These are phyloP conservation scores for Melopsittacus undulatus DNA, from an alignment of 2,797 vertebrate genomes.

Conservation along the genomic window DNA sequence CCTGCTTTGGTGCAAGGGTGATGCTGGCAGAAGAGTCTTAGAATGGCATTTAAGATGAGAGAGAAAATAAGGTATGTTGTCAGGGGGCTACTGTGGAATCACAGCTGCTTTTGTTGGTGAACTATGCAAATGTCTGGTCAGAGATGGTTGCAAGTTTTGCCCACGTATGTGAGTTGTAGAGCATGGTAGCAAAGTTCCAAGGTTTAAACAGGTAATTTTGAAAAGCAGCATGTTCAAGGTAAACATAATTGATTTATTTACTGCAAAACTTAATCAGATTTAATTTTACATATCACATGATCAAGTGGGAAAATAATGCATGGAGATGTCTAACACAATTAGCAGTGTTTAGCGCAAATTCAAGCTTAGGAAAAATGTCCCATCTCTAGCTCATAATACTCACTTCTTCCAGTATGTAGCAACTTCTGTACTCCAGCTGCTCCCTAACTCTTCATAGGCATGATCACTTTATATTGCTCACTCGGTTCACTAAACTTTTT, in stretches of 20 bases:
- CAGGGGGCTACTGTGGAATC: neutral
- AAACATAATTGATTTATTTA: neutral
- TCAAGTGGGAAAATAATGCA: neutral
- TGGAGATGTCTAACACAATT: neutral
- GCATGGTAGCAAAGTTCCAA: neutral
- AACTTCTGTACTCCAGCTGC: neutral
- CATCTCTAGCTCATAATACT: neutral
- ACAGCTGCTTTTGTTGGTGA: neutral
- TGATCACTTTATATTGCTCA: neutral
- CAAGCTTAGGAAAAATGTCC: neutral
- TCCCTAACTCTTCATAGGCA: neutral
- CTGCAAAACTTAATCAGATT: neutral
- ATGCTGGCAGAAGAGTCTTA: neutral
- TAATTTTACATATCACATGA: neutral
- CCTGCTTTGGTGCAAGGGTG: neutral
- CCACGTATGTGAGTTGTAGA: neutral
- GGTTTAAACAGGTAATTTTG: neutral
- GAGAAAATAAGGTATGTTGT: neutral
- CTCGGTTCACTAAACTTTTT: neutral
- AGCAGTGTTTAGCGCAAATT: neutral
- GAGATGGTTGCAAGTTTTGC: neutral
- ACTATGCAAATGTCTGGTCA: neutral
- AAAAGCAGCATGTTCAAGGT: neutral
- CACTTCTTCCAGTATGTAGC: neutral
- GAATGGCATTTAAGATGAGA: neutral